Base-by-base conservation (phyloP, 1,140 invertebrate species). In the Whitmania pigra region DNA sequence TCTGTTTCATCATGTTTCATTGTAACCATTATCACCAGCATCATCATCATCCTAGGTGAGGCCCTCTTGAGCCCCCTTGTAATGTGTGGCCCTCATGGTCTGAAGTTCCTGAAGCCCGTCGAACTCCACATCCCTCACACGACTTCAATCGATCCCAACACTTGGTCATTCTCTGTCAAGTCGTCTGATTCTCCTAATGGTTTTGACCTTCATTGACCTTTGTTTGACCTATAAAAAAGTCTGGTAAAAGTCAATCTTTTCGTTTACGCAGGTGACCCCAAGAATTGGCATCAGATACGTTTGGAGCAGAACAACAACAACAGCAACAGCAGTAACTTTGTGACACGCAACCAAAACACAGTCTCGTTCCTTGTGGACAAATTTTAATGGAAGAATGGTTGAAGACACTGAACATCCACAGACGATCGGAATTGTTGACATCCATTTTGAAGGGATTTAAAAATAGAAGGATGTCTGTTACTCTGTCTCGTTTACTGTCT, bases 21-120 rank as follows among this genome's bases (percentile, higher is more conserved):
- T 43, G 40, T 43, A 5, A 43, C 13, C 40, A 49, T 17, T 13
- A 49, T 49, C 43, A 49, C 13, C 43, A 49, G 5, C 43, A 49
- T 49, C 43, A 49, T 49, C 43, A 49, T 49, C 43, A 49, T 11
- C 43, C 22, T 80, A 93, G 92, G 92, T 87, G 92, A 94, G 86
- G 89, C 90, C 55, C 87, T 94, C 83, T 85, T 94, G 69, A 93
- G 90, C 78, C 93, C 93, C 60, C 85, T 95, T 75, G 91, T 95
- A 76, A 92, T 95, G 89, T 95, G 92, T 84, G 93, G 93, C 69
- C 93, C 93, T 17, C 90, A 92, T 84, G 92, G 92, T 71, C 86
- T 93, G 71, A 87, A 89, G 80, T 96, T 96, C 83, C 81, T 88
- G 40, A 87, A 87, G 76, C 91, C 93, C 25, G 90, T 96, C 74